Evolutionary conservation across 2,113 vertebrate species (phyloP).

Genomic region (Pagrus major): DNA sequence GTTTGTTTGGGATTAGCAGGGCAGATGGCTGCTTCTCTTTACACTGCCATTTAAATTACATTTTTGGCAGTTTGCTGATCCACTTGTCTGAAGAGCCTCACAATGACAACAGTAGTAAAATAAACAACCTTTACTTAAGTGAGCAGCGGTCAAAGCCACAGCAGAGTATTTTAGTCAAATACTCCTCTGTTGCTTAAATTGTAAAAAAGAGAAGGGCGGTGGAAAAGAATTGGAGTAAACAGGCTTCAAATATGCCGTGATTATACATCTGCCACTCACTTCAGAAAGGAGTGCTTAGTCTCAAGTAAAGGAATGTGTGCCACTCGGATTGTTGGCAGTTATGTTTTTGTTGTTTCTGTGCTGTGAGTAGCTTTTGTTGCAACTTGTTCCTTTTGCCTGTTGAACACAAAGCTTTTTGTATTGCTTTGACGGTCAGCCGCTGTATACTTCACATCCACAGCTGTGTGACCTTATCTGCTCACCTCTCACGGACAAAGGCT

Average conservation of each 20-base stretch:
- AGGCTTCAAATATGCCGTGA: background rate
- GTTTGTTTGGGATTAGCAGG: slow-evolving; percentile 66
- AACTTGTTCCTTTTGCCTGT: slow-evolving; percentile 14
- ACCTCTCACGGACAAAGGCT: slow-evolving; percentile 9
- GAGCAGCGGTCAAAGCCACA: slow-evolving; percentile 21
- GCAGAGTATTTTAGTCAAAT: background rate
- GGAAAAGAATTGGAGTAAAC: background rate
- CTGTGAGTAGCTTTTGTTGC: slow-evolving; percentile 25
- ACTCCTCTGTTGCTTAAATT: background rate
- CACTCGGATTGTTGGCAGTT: slow-evolving; percentile 1
- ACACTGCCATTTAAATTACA: slow-evolving; percentile 46
- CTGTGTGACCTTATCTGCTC: slow-evolving; percentile 21
- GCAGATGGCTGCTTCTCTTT: slow-evolving; percentile 42
- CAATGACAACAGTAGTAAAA: slow-evolving; percentile 20
- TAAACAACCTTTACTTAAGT: slow-evolving; percentile 40
- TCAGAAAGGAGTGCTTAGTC: background rate
- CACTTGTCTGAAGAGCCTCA: slow-evolving; percentile 36
- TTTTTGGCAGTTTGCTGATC: slow-evolving; percentile 46
- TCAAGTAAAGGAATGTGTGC: slow-evolving; percentile 36
- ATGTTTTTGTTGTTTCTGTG: slow-evolving; percentile 6
- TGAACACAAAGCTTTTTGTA: slow-evolving; percentile 38
- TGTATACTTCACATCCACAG: background rate
- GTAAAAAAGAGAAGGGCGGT: background rate
- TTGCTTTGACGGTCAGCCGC: slow-evolving; percentile 7
- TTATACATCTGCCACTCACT: background rate